Conservation (phyloP, 2,888 invertebrate species). For the Rambutsinella grinnellia region DNA sequence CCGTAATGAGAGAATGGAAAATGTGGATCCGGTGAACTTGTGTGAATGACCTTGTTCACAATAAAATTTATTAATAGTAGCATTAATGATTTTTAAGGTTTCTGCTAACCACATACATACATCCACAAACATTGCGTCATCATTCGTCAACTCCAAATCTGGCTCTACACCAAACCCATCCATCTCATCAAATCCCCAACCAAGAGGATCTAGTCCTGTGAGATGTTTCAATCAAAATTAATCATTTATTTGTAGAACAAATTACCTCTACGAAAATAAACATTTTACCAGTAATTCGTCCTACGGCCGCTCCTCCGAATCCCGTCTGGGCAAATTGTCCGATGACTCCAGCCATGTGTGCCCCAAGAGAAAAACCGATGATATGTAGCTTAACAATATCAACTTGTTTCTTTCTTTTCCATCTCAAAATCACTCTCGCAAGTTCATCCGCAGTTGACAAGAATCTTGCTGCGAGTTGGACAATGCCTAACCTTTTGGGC, state of each 20-base stretch:
- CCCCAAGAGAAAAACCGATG: slow-evolving; percentile 18
- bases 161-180: slow-evolving; percentile 2
- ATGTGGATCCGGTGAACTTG: slow-evolving; percentile 24
- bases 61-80: neutral
- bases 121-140: slow-evolving; percentile 34
- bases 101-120: too few species aligned
- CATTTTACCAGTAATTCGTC: slow-evolving; percentile 26
- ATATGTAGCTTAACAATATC: slow-evolving; percentile 17
- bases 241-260: neutral
- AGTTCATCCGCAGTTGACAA: slow-evolving; percentile 10
- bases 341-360: slow-evolving; percentile 7
- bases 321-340: neutral
- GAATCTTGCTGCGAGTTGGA: neutral
- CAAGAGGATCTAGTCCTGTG: slow-evolving; percentile 31
- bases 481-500: neutral
- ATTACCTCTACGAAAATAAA: neutral
- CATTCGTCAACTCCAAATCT: neutral
- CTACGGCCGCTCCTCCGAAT: neutral
- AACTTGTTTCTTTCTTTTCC: slow-evolving; percentile 8
- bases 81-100: neutral
- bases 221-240: neutral
- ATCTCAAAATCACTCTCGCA: slow-evolving; percentile 11
- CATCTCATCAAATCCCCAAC: slow-evolving; percentile 37
- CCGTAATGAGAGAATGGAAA: slow-evolving; percentile 38
- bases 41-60: slow-evolving; percentile 30